phyloP scores from a whole-genome alignment of 64 coral and sea anemone genomes.

The Catalaphyllia jardinei region DNA sequence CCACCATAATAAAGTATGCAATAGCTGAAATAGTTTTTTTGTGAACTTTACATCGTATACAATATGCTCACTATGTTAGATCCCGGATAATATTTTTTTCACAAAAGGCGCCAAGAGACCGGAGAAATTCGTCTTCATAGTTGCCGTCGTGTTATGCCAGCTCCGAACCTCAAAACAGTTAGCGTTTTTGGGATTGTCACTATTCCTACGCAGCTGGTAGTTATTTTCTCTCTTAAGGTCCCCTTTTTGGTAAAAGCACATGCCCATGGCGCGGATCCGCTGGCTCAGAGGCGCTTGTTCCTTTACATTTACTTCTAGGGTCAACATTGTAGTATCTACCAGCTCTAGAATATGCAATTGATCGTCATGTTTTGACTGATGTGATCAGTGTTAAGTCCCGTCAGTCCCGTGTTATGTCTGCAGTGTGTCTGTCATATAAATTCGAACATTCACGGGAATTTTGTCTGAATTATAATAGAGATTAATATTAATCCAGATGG shows the following conservation, averaged over 20 bases:
- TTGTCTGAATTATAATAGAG: too few species aligned
- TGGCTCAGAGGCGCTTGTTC: not conserved
- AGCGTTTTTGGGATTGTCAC: too few species aligned
- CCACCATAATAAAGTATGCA: conserved; percentile 1
- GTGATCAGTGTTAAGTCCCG: conserved; percentile 6
- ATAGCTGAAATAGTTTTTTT: conserved; percentile 26
- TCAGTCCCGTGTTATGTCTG: not conserved
- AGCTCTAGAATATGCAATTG: conserved; percentile 3
- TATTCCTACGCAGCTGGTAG: too few species aligned
- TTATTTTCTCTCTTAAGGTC: not conserved
- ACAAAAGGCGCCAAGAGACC: conserved; percentile 26
- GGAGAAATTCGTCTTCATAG: conserved; percentile 38
- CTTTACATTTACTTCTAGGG: too few species aligned
- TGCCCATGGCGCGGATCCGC: not conserved
- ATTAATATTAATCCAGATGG: too few species aligned
- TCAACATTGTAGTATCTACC: not conserved
- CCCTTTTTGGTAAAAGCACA: not conserved
- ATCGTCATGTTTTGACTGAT: conserved; percentile 2
- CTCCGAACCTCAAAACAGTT: too few species aligned
- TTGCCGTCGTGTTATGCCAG: not conserved
- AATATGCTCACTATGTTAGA: conserved; percentile 41
- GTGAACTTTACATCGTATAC: conserved; percentile 37
- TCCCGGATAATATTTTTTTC: conserved; percentile 45
- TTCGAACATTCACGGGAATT: too few species aligned
- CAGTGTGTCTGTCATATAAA: not conserved